phyloP scores from a whole-genome alignment of 1,140 invertebrate genomes.

The Rhyzopertha dominica region DNA sequence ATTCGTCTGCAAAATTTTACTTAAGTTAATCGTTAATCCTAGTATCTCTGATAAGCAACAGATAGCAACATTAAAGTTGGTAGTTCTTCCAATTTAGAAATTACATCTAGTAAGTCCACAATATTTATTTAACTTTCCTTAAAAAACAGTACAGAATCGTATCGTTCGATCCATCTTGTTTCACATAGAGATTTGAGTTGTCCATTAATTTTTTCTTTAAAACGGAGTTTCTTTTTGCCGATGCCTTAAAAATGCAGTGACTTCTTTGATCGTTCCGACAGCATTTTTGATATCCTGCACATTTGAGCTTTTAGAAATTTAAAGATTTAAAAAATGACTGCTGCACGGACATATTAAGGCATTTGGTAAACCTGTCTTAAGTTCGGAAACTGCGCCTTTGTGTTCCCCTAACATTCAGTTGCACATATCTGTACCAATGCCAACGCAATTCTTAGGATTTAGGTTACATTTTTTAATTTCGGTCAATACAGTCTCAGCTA shows the following conservation, averaged over 20 bases:
- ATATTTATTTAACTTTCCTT: not conserved
- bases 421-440: slow-evolving; percentile 33
- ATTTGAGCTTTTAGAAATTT: slow-evolving; percentile 21
- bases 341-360: slow-evolving; percentile 26
- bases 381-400: slow-evolving; percentile 24
- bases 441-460: slow-evolving; percentile 26
- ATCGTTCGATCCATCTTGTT: slow-evolving; percentile 5
- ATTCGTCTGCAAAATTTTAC: too few relatives aligned
- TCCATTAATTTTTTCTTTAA: slow-evolving; percentile 2
- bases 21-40: too few relatives aligned
- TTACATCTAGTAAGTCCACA: slow-evolving; percentile 2
- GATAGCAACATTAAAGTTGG: too few relatives aligned
- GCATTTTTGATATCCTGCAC: slow-evolving; percentile 23
- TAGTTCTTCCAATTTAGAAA: not conserved
- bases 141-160: slow-evolving; percentile 2
- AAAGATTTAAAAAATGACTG: slow-evolving; percentile 31
- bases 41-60: too few relatives aligned
- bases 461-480: slow-evolving; percentile 23
- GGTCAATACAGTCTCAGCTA: slow-evolving; percentile 1
- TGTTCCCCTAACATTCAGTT: slow-evolving; percentile 29
- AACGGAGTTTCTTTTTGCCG: slow-evolving; percentile 20
- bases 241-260: slow-evolving; percentile 31
- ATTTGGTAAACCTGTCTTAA: slow-evolving; percentile 9
- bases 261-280: slow-evolving; percentile 18
- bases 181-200: not conserved